A percentile compares a stretch with the other conserved stretches of the same genome.
These are phyloP conservation scores for Paedocypris micromegethes DNA, from an alignment of 2,797 vertebrate species.

Conservation along the genomic window DNA sequence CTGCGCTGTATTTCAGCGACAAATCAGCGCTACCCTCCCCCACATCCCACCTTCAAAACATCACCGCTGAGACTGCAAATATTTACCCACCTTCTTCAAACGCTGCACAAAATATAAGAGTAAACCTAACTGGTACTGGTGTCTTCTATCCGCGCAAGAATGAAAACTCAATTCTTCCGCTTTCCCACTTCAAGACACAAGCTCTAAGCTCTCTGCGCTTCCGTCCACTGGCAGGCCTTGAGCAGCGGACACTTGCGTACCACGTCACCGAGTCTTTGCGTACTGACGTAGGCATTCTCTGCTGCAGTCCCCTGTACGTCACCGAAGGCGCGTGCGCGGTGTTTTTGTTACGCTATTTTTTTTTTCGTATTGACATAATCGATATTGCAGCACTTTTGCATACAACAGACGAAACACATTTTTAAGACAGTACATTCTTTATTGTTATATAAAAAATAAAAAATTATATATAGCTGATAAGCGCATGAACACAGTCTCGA, in stretches of 20 bases:
- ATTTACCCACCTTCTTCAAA: slow-evolving; percentile 60
- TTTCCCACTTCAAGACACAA: slow-evolving; percentile 37
- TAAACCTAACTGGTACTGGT: slow-evolving; percentile 47
- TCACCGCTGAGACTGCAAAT: slow-evolving; percentile 28
- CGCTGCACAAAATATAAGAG: slow-evolving; percentile 41
- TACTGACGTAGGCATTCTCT: slow-evolving; percentile 61
- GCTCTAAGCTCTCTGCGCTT: slow-evolving; percentile 46
- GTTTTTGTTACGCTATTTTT: no score
- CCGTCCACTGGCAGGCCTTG: slow-evolving; percentile 59
- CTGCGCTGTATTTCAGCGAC: neutral
- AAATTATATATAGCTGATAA: no score
- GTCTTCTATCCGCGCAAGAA: slow-evolving; percentile 45
- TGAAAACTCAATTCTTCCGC: slow-evolving; percentile 29
- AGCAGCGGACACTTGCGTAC: slow-evolving; percentile 53
- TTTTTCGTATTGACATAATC: no score
- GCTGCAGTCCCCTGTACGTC: slow-evolving; percentile 56
- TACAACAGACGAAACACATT: no score
- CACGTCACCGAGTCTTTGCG: slow-evolving; percentile 57
- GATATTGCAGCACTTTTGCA: no score
- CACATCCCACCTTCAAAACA: slow-evolving; percentile 52
- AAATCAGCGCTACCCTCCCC: slow-evolving; percentile 38
- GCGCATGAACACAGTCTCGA: no score
- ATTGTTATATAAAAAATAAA: no score
- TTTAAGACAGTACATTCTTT: no score
- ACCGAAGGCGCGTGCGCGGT: slow-evolving; percentile 19